Evolutionary conservation across 2,797 vertebrate genomes (phyloP), one percentile per base, ranked within the genome.

Genomic region (Bovichtus variegatus): DNA sequence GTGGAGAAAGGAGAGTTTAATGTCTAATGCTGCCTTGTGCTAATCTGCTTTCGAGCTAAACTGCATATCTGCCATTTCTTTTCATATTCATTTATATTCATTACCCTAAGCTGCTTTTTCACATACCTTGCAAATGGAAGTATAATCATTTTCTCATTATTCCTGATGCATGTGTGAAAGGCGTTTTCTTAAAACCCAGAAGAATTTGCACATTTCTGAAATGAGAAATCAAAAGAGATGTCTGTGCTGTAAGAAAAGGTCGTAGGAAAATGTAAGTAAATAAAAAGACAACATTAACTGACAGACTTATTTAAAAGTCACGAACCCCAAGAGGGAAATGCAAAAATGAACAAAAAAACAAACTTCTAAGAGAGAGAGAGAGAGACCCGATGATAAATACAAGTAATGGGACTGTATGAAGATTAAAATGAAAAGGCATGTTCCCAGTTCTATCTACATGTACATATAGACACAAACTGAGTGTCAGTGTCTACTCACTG

Each of bases 1-100:
- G 18, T 7, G 10, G 16, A 21, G 29, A 34, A 1, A 12, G 54
- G 21, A 16, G 41, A 50, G 44, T 57, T 66, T 46, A 57, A 34
- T 36, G 43, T 66, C 43, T 44, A 19, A 44, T 27, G 40, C 25
- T 49, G 38, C 25, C 38, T n/a, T 59, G 13, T 41, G 27, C 49
- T 62, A 71, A 78, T 38, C 70, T 65, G 70, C 50, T 21, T 38
- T 15, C 10, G n/a, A 41, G 59, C 34, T 41, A 31, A 65, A 84
- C 77, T 81, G 69, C 60, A 59, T 54, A 51, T 67, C 60, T 68
- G 68, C 60, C 38, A 38, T 71, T 75, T 75, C 63, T 73, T 74
- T 79, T 85, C 40, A 59, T 75, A 65, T 59, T 81, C 74, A 76
- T 79, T 85, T 40, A 61, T 75, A 69, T 59, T 81, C 74, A 88